Base-by-base conservation (phyloP, 2,797 vertebrate species). In the Perodicticus potto region DNA sequence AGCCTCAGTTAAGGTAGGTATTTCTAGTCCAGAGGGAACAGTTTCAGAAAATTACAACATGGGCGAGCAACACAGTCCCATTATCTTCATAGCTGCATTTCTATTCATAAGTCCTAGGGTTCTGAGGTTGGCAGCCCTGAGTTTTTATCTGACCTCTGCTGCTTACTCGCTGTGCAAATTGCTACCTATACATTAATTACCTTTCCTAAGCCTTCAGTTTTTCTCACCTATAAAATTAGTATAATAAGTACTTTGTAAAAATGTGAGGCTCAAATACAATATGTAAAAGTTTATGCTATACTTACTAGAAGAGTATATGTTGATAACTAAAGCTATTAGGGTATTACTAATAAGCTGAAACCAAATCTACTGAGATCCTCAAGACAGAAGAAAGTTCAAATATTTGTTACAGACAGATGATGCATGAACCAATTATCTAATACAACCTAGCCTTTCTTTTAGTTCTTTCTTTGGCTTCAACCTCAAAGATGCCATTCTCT, bases 111-210 rank as follows among this genome's bases (percentile, higher is more conserved):
- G 23, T 74, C 12, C n/a, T 77, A 76, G 13, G 55, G 14, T 85
- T 95, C 37, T 53, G 13, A 16, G 63, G 32, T 74, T 78, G 7
- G n/a, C 53, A 93, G 53, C 72, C 14, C 40, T 82, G 37, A 27
- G 49, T 73, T 89, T 82, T n/a, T 25, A 91, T 27, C 27, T 10
- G 7, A 53, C 73, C 57, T 96, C 49, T 65, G 55, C 43, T 43
- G 73, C 32, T 76, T 40, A 73, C 22, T 69, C 57, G 20, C 53
- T 93, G 2, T 93, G 22, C 45, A 88, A 93, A 90, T 84, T 45
- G 80, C 22, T 69, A 94, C 17, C 32, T 89, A 1, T 84, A 92
- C 84, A 19, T 94, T 77, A 96, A 90, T 88, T 89, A 83, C 84
- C 22, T 12, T 81, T 93, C n/a, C 67, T 91, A 94, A 72, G 70